Base-by-base conservation (phyloP, 2,888 invertebrate genomes). In the Megaustenia siamemsis region DNA sequence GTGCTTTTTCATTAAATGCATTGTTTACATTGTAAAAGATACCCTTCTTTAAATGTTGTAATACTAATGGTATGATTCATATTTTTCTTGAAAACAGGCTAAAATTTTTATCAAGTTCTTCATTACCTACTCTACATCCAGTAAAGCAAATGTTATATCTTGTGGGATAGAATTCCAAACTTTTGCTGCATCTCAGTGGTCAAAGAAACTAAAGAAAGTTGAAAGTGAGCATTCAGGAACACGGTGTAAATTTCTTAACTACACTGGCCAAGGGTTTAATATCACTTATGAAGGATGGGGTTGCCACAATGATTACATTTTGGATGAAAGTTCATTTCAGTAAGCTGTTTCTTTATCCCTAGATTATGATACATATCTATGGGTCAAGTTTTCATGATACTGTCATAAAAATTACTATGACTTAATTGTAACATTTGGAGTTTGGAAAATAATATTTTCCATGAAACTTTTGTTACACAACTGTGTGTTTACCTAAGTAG, bases 71-170 rank as follows among this genome's bases (percentile, higher is more conserved):
- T n/a, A 43, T 60, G 3, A 28, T 60, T n/a, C n/a, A n/a, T 68
- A n/a, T 81, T 40, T 83, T 6, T 80, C 38, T 73, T 18, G 15
- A 40, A 73, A 28, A 21, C 85, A 88, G 88, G 88, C 87, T 24
- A 69, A 73, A 43, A 79, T 88, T n/a, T 84, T 66, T 56, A 82
- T 87, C n/a, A 80, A 82, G 68, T 87, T 86, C 63, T 81, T 82
- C 28, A 63, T 88, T 35, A 80, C 56, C 32, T 78, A 85, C 69
- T 35, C 43, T n/a, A 38, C 38, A 8, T 83, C 85, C n/a, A 56
- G 78, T 21, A 71, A 63, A 53, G 28, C 60, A 43, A 24, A n/a
- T 56, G 86, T 87, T 18, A 83, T 86, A 40, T 35, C 68, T 6
- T 88, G 88, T 79, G 88, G 79, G 6, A 45, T 53, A 8, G 85